A percentile compares a stretch with the other conserved stretches of the same genome.
phyloP scores from a whole-genome alignment of 1,140 invertebrate genomes.

The Bombus picipes region DNA sequence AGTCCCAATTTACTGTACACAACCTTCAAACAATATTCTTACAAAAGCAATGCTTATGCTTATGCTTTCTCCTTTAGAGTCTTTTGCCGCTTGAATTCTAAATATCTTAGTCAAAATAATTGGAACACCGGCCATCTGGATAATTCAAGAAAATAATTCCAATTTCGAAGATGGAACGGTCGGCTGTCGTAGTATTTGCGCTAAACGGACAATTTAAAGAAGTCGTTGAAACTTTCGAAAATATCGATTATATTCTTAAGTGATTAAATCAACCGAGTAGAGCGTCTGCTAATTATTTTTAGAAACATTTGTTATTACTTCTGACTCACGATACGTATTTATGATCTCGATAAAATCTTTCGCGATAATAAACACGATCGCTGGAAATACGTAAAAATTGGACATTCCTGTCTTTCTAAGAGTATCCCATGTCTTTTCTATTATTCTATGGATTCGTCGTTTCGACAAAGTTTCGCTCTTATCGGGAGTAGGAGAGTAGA shows the following conservation, averaged over 20 bases:
- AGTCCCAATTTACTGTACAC: not conserved
- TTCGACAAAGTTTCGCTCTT: too few species aligned
- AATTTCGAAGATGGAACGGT: not conserved
- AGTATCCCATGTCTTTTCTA: not conserved
- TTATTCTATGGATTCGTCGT: not conserved
- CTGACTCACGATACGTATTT: not conserved
- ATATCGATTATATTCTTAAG: not conserved
- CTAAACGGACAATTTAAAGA: not conserved
- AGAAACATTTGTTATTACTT: not conserved
- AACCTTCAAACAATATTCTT: not conserved
- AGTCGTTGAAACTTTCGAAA: not conserved
- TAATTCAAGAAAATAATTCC: not conserved
- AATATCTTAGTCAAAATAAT: not conserved
- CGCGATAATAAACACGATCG: not conserved
- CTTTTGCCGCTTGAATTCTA: not conserved
- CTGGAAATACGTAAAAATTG: not conserved
- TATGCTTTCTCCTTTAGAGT: not conserved
- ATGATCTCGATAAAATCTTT: not conserved
- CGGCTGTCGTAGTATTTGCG: not conserved
- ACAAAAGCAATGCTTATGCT: not conserved
- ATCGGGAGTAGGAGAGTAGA: too few species aligned
- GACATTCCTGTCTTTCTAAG: not conserved
- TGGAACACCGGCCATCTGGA: not conserved
- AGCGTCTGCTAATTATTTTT: not conserved
- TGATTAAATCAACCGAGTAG: not conserved